Conservation (phyloP, 2,797 vertebrate genomes). For the Pygocentrus nattereri region DNA sequence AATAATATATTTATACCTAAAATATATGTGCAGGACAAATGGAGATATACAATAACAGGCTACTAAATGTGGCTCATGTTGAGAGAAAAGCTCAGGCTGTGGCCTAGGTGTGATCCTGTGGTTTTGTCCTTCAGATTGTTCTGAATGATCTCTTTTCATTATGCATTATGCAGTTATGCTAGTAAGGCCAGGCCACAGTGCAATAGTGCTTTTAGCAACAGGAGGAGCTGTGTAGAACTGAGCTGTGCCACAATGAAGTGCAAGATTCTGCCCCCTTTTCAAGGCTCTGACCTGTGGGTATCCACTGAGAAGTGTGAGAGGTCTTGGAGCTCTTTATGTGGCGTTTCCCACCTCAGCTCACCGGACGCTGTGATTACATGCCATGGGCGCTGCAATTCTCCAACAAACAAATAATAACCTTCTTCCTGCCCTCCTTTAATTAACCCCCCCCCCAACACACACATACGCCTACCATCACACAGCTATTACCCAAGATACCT, state of each 20-base stretch:
- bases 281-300: constrained; percentile 12
- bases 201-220: not conserved
- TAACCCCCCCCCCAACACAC: constrained; percentile 46
- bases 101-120: not conserved
- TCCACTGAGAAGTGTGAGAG: constrained; percentile 35
- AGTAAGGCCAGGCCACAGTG: not conserved
- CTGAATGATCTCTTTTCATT: too few species aligned
- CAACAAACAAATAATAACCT: constrained; percentile 77
- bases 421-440: constrained; percentile 73
- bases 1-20: too few species aligned
- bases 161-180: too few species aligned
- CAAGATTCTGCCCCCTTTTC: constrained; percentile 20
- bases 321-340: constrained; percentile 38
- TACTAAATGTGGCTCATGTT: not conserved
- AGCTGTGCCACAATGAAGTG: not conserved
- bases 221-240: not conserved
- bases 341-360: constrained; percentile 23
- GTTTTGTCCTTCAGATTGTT: not conserved
- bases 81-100: not conserved
- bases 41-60: not conserved
- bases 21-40: too few species aligned
- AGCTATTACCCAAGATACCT: constrained; percentile 73
- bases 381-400: constrained; percentile 60
- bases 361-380: constrained; percentile 72
- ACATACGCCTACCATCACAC: constrained; percentile 9